Evolutionary conservation across 1,140 invertebrate genomes (phyloP).

Genomic region (Micrasema minimum): DNA sequence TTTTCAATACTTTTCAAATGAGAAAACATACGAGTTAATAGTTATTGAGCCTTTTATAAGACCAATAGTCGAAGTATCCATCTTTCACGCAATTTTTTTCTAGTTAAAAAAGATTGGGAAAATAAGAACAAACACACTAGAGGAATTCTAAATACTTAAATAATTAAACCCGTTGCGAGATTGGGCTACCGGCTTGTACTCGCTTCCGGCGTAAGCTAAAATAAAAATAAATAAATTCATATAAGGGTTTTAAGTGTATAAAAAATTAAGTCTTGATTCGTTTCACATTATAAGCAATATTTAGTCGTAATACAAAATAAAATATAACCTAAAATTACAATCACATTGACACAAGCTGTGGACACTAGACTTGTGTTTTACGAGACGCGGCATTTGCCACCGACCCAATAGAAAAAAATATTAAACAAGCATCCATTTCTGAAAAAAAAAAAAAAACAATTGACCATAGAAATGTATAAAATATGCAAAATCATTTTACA

Average conservation of each 20-base stretch:
- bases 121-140: conserved; percentile 3
- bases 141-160: background rate
- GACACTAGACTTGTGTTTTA: too few relatives aligned
- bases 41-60: conserved; percentile 20
- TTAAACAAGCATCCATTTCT: too few relatives aligned
- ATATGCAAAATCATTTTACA: too few relatives aligned
- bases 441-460: too few relatives aligned
- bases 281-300: conserved; percentile 5
- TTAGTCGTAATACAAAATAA: conserved; percentile 12
- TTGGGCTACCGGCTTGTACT: too few relatives aligned
- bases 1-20: conserved; percentile 11
- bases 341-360: conserved; percentile 39
- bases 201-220: too few relatives aligned
- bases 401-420: too few relatives aligned
- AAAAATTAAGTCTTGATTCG: conserved; percentile 35
- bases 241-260: conserved; percentile 20
- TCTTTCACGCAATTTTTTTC: conserved; percentile 29
- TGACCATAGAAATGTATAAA: too few relatives aligned
- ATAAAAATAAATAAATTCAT: conserved; percentile 23
- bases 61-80: background rate
- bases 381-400: too few relatives aligned
- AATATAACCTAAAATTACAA: conserved; percentile 41
- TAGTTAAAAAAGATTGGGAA: conserved; percentile 27
- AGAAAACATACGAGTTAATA: conserved; percentile 9
- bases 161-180: too few relatives aligned